Base-by-base conservation (phyloP, 2,797 vertebrate species). In the Phrynocephalus vlangalii region DNA sequence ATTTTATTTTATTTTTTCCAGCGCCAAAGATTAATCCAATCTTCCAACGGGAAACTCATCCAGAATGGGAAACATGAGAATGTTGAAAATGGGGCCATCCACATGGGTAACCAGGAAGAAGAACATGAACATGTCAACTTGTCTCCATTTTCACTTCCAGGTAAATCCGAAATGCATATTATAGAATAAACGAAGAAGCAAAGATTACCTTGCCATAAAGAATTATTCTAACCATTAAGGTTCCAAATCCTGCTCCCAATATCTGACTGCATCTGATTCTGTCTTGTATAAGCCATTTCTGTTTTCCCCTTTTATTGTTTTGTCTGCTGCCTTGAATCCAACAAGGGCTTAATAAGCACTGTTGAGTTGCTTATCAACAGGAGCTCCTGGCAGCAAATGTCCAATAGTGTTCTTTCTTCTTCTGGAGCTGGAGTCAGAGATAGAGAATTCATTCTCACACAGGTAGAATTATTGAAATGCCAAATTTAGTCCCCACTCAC, bases 21-120 rank as follows among this genome's bases (percentile, higher is more conserved):
- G 98, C 97, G 98, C 79, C 98, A 99, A 96, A 98, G 98, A 93
- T 96, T 99, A 93, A 98, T 99, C 91, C 98, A 98, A 16, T 98
- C 98, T 0, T 96, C 98, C 18, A 99, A 98, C 0, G 97, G 98
- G 0, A 98, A 97, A 94, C 97, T 98, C 2, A 96, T 98, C 79
- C 98, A 98, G 28, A 97, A 93, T 9, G 98, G 98, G 79, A 98
- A 98, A 86, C 96, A 97, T 0, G 98, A 98, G 60, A 96, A 95
- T 89, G 97, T 99, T 0, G 98, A 98, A 95, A 99, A 99, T 0
- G 99, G 98, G 56, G 98, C 98, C 1, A 96, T 99, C n/a, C 98
- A 98, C 0, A 97, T 97, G 94, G 97, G 94, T 0, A 97, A 97
- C 88, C 93, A 97, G 0, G 95, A 94, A 16, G 97, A 97, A 30